Percentiles rank a stretch among this genome's conserved stretches.
Conservation (phyloP, 2,797 vertebrate species). For the Ceryle rudis region DNA sequence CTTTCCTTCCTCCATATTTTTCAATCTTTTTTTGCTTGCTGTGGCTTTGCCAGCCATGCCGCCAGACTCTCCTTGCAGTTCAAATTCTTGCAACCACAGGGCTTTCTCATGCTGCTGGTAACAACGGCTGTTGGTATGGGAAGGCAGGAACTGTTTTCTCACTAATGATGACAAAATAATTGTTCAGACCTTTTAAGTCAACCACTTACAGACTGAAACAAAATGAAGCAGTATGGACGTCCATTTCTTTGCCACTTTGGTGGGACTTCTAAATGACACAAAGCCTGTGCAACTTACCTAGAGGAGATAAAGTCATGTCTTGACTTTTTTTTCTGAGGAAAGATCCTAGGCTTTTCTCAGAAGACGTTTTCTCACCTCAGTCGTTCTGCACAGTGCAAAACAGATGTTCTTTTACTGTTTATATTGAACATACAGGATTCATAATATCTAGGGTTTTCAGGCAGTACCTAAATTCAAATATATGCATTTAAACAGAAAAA, state of each 20-base stretch:
- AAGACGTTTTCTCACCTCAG: not conserved
- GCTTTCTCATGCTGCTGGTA: not conserved
- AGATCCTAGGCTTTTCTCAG: not conserved
- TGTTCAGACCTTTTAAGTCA: not conserved
- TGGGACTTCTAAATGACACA: not conserved
- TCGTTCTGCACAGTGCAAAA: not conserved
- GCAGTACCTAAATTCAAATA: slow-evolving; percentile 59
- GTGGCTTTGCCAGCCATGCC: not conserved
- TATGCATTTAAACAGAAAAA: slow-evolving; percentile 64
- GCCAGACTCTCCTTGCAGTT: not conserved
- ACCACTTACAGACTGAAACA: not conserved
- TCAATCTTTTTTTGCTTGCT: not conserved
- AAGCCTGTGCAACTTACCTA: not conserved
- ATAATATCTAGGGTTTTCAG: slow-evolving; percentile 37
- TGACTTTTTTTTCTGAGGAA: not conserved
- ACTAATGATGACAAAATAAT: not conserved
- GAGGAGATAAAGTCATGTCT: not conserved
- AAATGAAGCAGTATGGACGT: not conserved
- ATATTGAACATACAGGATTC: slow-evolving; percentile 19
- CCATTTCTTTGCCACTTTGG: not conserved
- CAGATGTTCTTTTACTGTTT: slow-evolving; percentile 22
- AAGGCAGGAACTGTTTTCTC: not conserved
- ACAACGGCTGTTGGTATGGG: not conserved
- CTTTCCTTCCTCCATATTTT: not conserved
- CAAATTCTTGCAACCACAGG: not conserved